Evolutionary conservation across 2,797 vertebrate species (phyloP).

Genomic region (Borostomias antarcticus): DNA sequence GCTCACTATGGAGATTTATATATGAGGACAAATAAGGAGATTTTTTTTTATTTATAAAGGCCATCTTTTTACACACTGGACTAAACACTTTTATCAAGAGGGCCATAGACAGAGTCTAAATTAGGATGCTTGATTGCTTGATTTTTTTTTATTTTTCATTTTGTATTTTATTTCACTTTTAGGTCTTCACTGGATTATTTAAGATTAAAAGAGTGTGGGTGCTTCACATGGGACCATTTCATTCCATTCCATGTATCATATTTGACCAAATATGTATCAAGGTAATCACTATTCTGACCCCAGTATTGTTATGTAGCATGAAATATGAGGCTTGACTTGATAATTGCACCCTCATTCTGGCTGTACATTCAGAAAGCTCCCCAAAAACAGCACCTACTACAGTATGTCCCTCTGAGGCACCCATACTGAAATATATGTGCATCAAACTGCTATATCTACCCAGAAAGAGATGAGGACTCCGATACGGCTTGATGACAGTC

Average conservation of each 20-base stretch:
- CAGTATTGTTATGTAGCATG: conserved; percentile 41
- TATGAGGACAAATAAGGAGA: conserved; percentile 28
- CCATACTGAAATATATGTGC: conserved; percentile 59
- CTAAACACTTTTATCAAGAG: conserved; percentile 49
- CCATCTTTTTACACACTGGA: conserved; percentile 74
- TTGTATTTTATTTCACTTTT: conserved; percentile 12
- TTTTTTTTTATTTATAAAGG: conserved; percentile 62
- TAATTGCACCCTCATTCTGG: background rate
- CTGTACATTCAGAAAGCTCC: conserved; percentile 31
- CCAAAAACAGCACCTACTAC: conserved; percentile 24
- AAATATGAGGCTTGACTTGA: conserved; percentile 12
- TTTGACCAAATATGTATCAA: conserved; percentile 31
- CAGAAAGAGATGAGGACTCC: conserved; percentile 43
- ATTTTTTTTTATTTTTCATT: conserved; percentile 21
- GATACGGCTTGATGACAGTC: conserved; percentile 19
- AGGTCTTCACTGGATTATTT: conserved; percentile 76
- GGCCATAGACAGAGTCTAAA: conserved; percentile 64
- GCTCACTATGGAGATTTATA: conserved; percentile 36
- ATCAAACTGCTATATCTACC: conserved; percentile 57
- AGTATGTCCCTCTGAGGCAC: conserved; percentile 55
- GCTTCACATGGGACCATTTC: conserved; percentile 53
- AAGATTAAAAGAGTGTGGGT: conserved; percentile 60
- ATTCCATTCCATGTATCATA: conserved; percentile 39
- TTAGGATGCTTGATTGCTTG: conserved; percentile 66
- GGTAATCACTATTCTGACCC: conserved; percentile 24